phyloP scores from a whole-genome alignment of 2,888 invertebrate genomes.

The Drosophila birchii region DNA sequence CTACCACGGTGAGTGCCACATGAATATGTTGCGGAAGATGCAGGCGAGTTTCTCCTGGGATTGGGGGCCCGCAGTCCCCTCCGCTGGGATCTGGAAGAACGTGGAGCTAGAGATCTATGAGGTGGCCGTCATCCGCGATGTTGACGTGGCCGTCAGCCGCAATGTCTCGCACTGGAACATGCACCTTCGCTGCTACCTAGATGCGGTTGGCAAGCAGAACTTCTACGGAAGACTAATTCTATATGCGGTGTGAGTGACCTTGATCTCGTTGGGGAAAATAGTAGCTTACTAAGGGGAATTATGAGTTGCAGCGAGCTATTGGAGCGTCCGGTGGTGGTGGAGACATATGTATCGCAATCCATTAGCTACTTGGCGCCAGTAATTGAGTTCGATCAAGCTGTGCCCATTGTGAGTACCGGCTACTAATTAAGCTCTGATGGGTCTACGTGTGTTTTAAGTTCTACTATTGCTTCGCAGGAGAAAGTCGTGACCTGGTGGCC shows the following conservation, averaged over 20 bases:
- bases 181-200: constrained; percentile 84
- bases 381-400: constrained; percentile 78
- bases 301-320: constrained; percentile 80
- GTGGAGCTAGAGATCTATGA: constrained; percentile 89
- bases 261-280: background rate
- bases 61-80: constrained; percentile 98
- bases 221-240: constrained; percentile 81
- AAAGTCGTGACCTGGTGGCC: constrained; percentile 95
- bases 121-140: constrained; percentile 87
- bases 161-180: constrained; percentile 85
- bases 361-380: constrained; percentile 76
- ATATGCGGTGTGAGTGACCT: constrained; percentile 82
- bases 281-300: background rate
- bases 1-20: constrained; percentile 96
- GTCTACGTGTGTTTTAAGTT: constrained; percentile 51
- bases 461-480: constrained; percentile 77
- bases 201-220: constrained; percentile 76
- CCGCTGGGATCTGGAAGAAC: constrained; percentile 94
- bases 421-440: constrained; percentile 51
- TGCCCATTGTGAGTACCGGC: constrained; percentile 79
- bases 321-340: constrained; percentile 70
- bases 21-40: constrained; percentile 96
- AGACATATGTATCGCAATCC: constrained; percentile 56
- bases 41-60: constrained; percentile 99
- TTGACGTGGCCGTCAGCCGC: constrained; percentile 84